Evolutionary conservation across 2,888 invertebrate species (phyloP).

Genomic region (Suillia variegata): DNA sequence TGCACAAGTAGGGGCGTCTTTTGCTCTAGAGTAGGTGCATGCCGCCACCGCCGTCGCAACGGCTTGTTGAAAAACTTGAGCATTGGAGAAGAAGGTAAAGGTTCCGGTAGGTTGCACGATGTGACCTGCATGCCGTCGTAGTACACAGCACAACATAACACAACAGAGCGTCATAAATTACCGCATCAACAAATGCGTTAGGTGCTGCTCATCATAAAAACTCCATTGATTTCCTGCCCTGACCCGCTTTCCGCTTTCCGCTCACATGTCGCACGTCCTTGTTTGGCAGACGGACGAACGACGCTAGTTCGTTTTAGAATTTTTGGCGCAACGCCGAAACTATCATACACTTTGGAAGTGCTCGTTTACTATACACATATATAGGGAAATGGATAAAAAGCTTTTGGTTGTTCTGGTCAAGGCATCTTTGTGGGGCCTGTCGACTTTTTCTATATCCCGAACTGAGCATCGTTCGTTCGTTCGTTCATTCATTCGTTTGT

Average conservation of each 20-base stretch:
- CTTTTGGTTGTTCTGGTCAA: constrained; percentile 4
- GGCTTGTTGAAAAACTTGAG: too few relatives aligned
- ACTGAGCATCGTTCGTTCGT: background rate
- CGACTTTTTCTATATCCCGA: background rate
- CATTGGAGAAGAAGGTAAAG: too few relatives aligned
- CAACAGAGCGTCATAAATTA: constrained; percentile 22
- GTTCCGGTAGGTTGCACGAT: background rate
- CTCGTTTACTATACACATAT: too few relatives aligned
- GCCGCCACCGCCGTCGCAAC: too few relatives aligned
- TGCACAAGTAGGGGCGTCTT: background rate
- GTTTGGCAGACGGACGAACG: constrained; percentile 1
- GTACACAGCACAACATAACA: too few relatives aligned
- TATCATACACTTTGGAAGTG: too few relatives aligned
- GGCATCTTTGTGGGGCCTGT: constrained; percentile 4
- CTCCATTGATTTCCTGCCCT: constrained; percentile 48
- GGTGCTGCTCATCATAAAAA: constrained; percentile 18
- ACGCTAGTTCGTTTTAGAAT: background rate
- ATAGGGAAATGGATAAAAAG: background rate
- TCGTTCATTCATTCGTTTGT: background rate
- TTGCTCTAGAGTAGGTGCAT: too few relatives aligned
- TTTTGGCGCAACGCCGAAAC: constrained; percentile 1
- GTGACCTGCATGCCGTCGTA: constrained; percentile 5
- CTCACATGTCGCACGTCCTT: constrained; percentile 15
- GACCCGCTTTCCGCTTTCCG: too few relatives aligned
- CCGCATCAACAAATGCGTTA: constrained; percentile 22